Evolutionary conservation across 2,113 vertebrate species (phyloP), one percentile per base, ranked within the genome.

Genomic region (Misgurnus mizolepis): DNA sequence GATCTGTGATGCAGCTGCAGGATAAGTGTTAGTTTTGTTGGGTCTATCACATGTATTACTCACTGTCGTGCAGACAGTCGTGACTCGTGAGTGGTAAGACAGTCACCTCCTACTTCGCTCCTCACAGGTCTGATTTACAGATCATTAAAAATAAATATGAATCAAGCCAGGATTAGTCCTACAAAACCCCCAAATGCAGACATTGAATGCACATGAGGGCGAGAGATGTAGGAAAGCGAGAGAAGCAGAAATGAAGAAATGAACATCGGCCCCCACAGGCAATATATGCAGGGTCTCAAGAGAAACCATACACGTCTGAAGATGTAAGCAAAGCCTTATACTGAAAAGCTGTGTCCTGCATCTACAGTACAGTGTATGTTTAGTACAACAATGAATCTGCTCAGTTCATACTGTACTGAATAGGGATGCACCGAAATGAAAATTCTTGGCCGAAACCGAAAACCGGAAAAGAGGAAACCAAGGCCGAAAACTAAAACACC

Each of bases 91-190:
- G 47, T 55, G 56, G 68, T 5, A 40, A 17, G 60, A 47, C 7
- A 14, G 45, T 39, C 68, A 45, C 69, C 53, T 64, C 49, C 22
- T 22, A 22, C 53, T 22, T 45, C 68, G 17, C 41, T 72, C 64
- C n/a, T 67, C 43, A 65, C 78, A 61, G 66, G n/a, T 50, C 67
- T 77, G 56, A 77, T 73, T 68, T 34, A 80, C 78, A 12, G 68
- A 58, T 72, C 72, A 65, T 73, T 55, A 67, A 17, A 55, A 58
- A 73, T 45, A 56, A 78, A 80, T 68, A 78, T 56, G 67, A 80
- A 81, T 81, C 34, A 55, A 78, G 45, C 65, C 40, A 17, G 40
- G n/a, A 68, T 67, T 84, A 77, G 49, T 73, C 67, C 58, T 73
- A 73, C 55, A 53, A 41, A 53, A 47, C 55, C 41, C 67, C 45